Evolutionary conservation across 1,140 invertebrate species (phyloP).

Genomic region (Antheraea pernyi): DNA sequence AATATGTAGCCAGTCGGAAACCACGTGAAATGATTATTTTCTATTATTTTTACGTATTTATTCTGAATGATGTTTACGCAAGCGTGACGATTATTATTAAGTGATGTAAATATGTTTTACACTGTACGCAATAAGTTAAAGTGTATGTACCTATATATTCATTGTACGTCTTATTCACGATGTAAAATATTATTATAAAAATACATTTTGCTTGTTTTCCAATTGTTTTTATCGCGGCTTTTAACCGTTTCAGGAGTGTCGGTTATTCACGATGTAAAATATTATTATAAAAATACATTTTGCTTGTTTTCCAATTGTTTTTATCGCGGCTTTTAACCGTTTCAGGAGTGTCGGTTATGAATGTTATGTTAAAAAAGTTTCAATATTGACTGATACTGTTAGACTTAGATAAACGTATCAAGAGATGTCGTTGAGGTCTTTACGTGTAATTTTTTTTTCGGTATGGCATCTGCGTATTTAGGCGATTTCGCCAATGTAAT

Average conservation of each 20-base stretch:
- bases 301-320: constrained; percentile 58
- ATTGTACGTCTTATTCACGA: constrained; percentile 62
- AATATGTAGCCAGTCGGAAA: too few species aligned
- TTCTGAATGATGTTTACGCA: not conserved
- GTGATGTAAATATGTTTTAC: constrained; percentile 58
- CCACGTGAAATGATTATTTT: too few species aligned
- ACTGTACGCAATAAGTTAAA: constrained; percentile 45
- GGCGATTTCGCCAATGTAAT: too few species aligned
- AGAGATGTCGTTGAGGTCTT: too few species aligned
- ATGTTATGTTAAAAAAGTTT: too few species aligned
- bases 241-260: too few species aligned
- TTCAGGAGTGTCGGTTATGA: too few species aligned
- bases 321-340: not conserved
- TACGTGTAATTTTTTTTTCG: too few species aligned
- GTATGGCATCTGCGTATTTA: too few species aligned
- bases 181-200: constrained; percentile 55
- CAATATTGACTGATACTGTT: too few species aligned
- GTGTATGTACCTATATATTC: constrained; percentile 55
- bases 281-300: constrained; percentile 57
- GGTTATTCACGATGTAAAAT: constrained; percentile 61
- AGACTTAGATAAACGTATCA: too few species aligned
- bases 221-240: not conserved
- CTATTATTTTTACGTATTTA: too few species aligned
- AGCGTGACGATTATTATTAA: constrained; percentile 16
- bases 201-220: constrained; percentile 68